phyloP scores from a whole-genome alignment of 2,113 vertebrate genomes.

The Harpagus bidentatus region DNA sequence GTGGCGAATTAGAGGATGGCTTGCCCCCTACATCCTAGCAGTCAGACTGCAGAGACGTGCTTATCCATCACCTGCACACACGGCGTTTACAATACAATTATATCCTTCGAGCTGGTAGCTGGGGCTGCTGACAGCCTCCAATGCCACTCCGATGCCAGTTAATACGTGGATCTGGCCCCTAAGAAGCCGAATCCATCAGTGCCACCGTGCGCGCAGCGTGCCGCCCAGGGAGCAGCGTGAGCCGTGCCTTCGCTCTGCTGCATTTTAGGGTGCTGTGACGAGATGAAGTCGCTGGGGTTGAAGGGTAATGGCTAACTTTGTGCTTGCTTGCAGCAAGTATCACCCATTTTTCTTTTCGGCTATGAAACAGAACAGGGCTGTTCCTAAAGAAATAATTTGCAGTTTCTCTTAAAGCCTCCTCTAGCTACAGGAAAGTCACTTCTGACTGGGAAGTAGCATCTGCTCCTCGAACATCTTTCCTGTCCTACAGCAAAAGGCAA shows the following conservation, averaged over 20 bases:
- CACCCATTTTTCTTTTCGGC: not conserved
- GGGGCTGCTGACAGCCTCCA: not conserved
- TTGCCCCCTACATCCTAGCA: not conserved
- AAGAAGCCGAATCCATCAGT: slow-evolving; percentile 4
- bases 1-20: slow-evolving; percentile 33
- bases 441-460: not conserved
- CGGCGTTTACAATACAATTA: not conserved
- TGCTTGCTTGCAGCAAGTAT: not conserved
- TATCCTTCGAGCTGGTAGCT: not conserved
- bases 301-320: not conserved
- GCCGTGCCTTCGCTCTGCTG: rapidly evolving
- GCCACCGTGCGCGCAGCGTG: rapidly evolving
- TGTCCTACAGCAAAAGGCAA: not conserved
- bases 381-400: not conserved
- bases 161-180: not conserved
- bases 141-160: not conserved
- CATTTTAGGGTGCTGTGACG: not conserved
- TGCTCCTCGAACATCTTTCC: not conserved
- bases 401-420: not conserved
- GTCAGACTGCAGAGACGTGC: not conserved
- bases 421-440: not conserved
- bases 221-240: rapidly evolving
- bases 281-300: not conserved
- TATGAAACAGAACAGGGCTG: not conserved
- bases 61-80: not conserved